A percentile compares a stretch with the other conserved stretches of the same genome.
phyloP scores from a whole-genome alignment of 2,888 invertebrate genomes.

The Meteorus colon region DNA sequence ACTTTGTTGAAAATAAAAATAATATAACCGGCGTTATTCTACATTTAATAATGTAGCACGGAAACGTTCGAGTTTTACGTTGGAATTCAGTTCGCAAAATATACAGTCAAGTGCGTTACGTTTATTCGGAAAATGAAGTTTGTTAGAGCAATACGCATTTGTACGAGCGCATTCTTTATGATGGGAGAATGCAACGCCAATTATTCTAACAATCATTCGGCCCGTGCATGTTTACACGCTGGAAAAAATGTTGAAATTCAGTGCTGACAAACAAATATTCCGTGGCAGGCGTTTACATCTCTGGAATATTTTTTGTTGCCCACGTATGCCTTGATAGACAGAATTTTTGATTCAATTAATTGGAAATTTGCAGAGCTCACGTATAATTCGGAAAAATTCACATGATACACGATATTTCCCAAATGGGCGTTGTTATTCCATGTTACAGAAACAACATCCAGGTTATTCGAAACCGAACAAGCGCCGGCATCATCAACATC shows the following conservation, averaged over 20 bases:
- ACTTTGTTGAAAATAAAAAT: constrained; percentile 41
- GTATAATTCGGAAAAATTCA: background rate
- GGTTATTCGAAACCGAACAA: background rate
- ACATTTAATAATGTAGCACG: constrained; percentile 44
- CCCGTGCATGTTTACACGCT: constrained; percentile 10
- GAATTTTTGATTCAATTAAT: background rate
- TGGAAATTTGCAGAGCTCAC: background rate
- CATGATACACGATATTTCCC: background rate
- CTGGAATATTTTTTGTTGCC: background rate
- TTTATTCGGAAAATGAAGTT: constrained; percentile 51
- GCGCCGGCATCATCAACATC: background rate
- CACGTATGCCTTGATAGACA: background rate
- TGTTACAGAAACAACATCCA: background rate
- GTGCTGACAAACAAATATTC: background rate
- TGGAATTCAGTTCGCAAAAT: constrained; percentile 38
- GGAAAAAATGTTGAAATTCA: background rate
- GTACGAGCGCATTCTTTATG: constrained; percentile 1
- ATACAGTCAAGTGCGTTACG: constrained; percentile 26
- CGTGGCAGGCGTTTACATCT: background rate
- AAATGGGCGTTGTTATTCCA: background rate
- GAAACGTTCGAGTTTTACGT: constrained; percentile 25
- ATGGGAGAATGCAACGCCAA: constrained; percentile 44
- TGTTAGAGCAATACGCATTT: constrained; percentile 20
- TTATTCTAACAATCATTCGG: constrained; percentile 43
- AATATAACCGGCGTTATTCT: constrained; percentile 44